Conservation (phyloP, 2,113 vertebrate genomes). For the Pyrgilauda ruficollis region DNA sequence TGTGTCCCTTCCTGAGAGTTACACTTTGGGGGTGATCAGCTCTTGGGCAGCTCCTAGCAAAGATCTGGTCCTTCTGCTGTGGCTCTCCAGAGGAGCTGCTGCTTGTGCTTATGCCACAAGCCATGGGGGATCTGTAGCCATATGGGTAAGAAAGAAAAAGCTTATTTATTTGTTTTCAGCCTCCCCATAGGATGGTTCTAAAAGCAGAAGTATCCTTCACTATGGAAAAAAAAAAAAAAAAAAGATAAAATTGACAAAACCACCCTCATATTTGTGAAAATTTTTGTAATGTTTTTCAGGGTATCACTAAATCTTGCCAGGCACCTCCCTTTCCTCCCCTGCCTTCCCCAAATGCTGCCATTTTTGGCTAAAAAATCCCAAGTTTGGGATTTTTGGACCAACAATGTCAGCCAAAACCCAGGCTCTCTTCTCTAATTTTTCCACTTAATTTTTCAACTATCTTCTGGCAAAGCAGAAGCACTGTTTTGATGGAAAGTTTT, state of each 20-base stretch:
- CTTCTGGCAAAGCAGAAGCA: slow-evolving; percentile 42
- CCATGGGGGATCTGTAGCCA: not conserved
- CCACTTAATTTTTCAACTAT: slow-evolving; percentile 45
- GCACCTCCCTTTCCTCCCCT: not conserved
- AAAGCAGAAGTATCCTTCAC: not conserved
- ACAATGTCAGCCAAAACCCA: slow-evolving; percentile 24
- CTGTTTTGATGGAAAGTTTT: slow-evolving; percentile 46
- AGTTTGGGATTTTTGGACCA: slow-evolving; percentile 24
- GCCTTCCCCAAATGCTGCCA: not conserved
- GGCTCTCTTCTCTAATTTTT: slow-evolving; percentile 21
- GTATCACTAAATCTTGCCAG: not conserved
- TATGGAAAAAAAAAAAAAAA: not conserved
- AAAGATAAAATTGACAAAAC: not conserved
- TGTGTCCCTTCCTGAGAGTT: not conserved
- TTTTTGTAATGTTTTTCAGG: not conserved
- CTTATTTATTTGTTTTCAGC: not conserved
- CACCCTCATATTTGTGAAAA: not conserved
- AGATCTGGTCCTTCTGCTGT: not conserved
- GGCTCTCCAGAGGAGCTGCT: not conserved
- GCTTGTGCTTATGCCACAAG: not conserved
- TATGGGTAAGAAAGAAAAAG: not conserved
- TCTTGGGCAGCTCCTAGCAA: not conserved
- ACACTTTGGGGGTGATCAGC: not conserved
- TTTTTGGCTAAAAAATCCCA: slow-evolving; percentile 33
- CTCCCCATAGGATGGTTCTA: not conserved